Percentiles rank a stretch among this genome's conserved stretches.
Evolutionary conservation across 2,113 vertebrate species (phyloP).

Genomic region (Lagopus leucura): DNA sequence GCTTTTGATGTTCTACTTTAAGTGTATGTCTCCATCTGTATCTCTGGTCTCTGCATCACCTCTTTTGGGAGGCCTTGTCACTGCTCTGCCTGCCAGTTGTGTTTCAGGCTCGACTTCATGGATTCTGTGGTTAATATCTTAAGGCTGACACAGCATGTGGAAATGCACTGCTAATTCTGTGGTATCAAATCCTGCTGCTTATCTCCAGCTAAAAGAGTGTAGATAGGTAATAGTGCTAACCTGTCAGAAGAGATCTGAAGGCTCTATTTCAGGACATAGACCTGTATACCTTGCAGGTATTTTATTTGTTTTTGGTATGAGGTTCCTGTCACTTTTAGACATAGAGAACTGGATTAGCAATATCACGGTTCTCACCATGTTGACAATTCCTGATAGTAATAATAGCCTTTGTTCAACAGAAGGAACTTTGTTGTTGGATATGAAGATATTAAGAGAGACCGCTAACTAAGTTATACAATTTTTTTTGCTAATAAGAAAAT

Average conservation of each 20-base stretch:
- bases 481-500: constrained; percentile 67
- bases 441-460: constrained; percentile 28
- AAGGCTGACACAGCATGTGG: neutral
- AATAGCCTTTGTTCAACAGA: constrained; percentile 44
- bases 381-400: neutral
- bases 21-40: accelerated
- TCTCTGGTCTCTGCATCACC: neutral
- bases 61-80: neutral
- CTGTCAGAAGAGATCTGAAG: neutral
- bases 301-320: neutral
- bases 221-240: neutral
- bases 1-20: neutral
- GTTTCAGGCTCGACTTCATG: neutral
- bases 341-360: neutral
- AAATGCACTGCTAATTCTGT: neutral
- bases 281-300: neutral
- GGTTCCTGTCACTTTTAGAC: neutral
- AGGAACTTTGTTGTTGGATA: neutral
- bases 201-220: neutral
- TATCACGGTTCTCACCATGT: neutral
- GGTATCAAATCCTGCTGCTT: neutral
- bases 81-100: neutral
- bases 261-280: neutral
- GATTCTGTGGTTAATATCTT: neutral
- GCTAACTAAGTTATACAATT: constrained; percentile 71